Conservation (phyloP, 2,113 vertebrate genomes). For the Pithys albifrons region DNA sequence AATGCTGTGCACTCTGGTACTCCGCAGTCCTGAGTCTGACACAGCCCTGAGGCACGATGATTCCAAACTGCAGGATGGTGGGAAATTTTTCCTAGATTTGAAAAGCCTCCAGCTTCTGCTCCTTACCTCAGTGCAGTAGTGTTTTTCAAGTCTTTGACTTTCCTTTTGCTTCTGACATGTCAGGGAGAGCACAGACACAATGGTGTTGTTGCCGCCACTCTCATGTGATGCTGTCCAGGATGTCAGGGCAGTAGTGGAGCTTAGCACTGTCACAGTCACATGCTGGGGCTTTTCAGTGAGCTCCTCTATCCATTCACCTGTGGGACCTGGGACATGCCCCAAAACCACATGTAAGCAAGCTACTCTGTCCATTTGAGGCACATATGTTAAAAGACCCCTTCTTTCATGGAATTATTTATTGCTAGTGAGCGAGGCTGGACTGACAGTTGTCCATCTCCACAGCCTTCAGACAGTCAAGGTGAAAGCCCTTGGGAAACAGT, state of each 20-base stretch:
- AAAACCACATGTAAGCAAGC: neutral
- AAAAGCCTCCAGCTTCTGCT: rapidly evolving
- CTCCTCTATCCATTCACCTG: constrained; percentile 88
- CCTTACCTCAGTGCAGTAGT: constrained; percentile 89
- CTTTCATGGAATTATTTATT: neutral
- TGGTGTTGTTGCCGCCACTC: constrained; percentile 76
- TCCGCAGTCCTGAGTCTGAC: neutral
- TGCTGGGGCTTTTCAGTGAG: constrained; percentile 85
- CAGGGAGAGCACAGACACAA: constrained; percentile 89
- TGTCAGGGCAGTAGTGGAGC: constrained; percentile 84
- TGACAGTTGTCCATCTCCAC: neutral
- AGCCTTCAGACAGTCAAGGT: neutral
- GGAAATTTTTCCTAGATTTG: neutral
- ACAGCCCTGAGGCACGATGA: rapidly evolving
- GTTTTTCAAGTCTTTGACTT: constrained; percentile 90
- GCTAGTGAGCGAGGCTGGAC: too few relatives aligned
- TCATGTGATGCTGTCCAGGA: constrained; percentile 83
- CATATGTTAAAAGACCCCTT: neutral
- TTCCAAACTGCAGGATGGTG: neutral
- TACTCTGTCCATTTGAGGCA: neutral
- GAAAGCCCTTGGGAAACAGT: neutral
- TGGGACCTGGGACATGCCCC: constrained; percentile 74
- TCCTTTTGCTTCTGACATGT: constrained; percentile 90
- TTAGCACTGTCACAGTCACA: constrained; percentile 81
- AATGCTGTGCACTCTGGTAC: neutral